A percentile compares a stretch with the other conserved stretches of the same genome.
Evolutionary conservation across 2,797 vertebrate species (phyloP).

Genomic region (Tiaroga cobitis): DNA sequence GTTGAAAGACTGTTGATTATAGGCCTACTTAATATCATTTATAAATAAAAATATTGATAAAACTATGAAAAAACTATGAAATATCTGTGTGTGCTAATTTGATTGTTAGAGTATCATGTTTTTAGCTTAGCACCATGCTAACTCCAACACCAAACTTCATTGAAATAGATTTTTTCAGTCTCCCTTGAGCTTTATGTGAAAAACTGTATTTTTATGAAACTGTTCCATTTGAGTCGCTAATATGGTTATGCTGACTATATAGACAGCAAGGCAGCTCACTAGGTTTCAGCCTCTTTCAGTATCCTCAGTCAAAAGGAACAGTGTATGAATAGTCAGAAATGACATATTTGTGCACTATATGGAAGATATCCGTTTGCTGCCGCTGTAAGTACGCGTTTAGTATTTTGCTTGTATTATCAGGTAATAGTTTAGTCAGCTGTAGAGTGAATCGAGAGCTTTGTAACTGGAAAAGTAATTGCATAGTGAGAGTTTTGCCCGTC

Average conservation of each 20-base stretch:
- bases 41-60: not conserved
- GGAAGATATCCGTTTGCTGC: not conserved
- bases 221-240: not conserved
- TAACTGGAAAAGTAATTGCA: conserved; percentile 82
- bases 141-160: not conserved
- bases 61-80: not conserved
- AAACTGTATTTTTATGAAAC: not conserved
- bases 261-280: not conserved
- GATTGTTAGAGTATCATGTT: not conserved
- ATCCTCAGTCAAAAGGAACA: not conserved
- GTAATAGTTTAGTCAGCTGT: conserved; percentile 68
- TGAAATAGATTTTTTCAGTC: not conserved
- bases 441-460: conserved; percentile 74
- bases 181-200: not conserved
- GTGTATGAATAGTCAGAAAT: conserved; percentile 9
- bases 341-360: conserved; percentile 1
- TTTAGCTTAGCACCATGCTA: not conserved
- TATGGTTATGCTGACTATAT: not conserved
- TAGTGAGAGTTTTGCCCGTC: conserved; percentile 81
- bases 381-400: conserved; percentile 21
- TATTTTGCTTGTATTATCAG: conserved; percentile 63
- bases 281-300: not conserved
- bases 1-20: not conserved
- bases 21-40: not conserved
- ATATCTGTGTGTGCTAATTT: not conserved